Evolutionary conservation across 1,140 invertebrate genomes (phyloP), one percentile per base, ranked within the genome.

Genomic region (Lineus longissimus): DNA sequence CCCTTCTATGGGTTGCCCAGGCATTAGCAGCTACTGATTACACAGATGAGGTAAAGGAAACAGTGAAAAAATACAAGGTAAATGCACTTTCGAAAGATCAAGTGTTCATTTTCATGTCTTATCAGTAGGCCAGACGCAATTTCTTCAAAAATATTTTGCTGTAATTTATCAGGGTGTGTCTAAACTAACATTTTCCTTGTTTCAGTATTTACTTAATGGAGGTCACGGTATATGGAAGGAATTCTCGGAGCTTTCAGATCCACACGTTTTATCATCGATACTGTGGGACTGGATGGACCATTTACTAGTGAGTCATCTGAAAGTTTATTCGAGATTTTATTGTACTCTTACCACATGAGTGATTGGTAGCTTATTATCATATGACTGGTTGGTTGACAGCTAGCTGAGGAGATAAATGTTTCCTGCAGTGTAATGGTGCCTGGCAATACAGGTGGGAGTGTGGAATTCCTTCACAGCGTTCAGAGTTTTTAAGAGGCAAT

Each of bases 261-360:
- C 88, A 70, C 74, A 84, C 29, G 87, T 90, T 43, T 80, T 91
- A 19, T 89, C 90, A 70, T 83, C 85, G 60, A 84, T 87, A 43
- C 82, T 86, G 68, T 87, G 88, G 30, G 87, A 88, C 0, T 90
- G 90, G 85, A 77, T 84, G 27, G 85, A 84, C 67, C 83, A 91
- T 13, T 82, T 87, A 60, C 82, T 86, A 43, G 89, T 90, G 83
- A 85, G 85, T 13, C 85, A 88, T 69, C 74, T 88, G 11, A n/a
- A n/a, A n/a, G n/a, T n/a, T n/a, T n/a, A n/a, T n/a, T n/a, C n/a
- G n/a, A n/a, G n/a, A n/a, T n/a, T n/a, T n/a, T n/a, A n/a, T n/a
- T n/a, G n/a, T n/a, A n/a, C n/a, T n/a, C 90, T 27, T 69, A 67
- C 63, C 72, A 72, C 27, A 15, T 31, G 15, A 4, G 15, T 25